These are phyloP conservation scores for Calameuta idolon DNA, from an alignment of 2,888 invertebrate genomes.

Conservation along the genomic window DNA sequence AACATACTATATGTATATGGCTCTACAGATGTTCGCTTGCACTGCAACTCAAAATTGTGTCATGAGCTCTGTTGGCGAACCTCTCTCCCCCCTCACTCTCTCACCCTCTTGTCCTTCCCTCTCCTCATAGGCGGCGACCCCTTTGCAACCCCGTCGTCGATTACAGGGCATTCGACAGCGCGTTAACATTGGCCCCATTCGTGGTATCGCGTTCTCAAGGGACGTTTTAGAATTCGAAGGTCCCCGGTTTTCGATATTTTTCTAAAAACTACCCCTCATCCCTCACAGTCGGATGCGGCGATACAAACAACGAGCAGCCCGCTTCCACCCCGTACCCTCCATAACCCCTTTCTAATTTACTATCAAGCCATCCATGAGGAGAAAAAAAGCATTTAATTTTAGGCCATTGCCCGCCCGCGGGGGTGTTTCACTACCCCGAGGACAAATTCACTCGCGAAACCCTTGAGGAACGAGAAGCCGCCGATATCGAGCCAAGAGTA, in stretches of 20 bases:
- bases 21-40: slow-evolving; percentile 68
- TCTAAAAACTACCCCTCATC: background rate
- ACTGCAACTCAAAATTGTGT: slow-evolving; percentile 66
- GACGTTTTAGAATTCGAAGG: background rate
- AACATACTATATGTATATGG: slow-evolving; percentile 67
- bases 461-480: background rate
- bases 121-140: background rate
- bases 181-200: background rate
- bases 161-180: background rate
- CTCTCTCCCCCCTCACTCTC: slow-evolving; percentile 6
- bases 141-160: background rate
- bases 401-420: background rate
- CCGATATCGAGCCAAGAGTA: background rate
- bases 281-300: background rate
- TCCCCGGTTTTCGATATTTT: background rate
- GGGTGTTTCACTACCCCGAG: background rate
- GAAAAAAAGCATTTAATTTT: background rate
- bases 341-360: background rate
- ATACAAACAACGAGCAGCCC: background rate
- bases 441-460: background rate
- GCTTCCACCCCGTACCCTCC: background rate
- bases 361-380: background rate
- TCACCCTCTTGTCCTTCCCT: slow-evolving; percentile 5
- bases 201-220: background rate
- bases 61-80: slow-evolving; percentile 36